These are phyloP conservation scores for Aphelocoma californica DNA, from an alignment of 2,797 vertebrate genomes.

Conservation along the genomic window DNA sequence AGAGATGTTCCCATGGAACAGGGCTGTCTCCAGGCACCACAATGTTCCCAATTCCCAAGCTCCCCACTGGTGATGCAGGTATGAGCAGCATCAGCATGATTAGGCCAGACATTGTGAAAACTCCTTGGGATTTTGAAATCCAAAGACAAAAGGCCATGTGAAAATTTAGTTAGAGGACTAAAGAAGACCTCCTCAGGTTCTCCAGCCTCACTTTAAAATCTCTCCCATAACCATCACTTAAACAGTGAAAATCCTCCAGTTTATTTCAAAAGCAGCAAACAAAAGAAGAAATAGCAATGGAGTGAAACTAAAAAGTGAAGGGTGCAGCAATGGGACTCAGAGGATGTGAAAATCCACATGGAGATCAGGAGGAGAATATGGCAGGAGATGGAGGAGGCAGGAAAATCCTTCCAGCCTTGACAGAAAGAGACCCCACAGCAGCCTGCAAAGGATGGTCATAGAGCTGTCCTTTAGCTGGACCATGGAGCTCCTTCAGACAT, in stretches of 20 bases:
- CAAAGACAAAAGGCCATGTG: neutral
- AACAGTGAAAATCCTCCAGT: neutral
- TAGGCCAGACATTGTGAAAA: neutral
- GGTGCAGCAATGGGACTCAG: neutral
- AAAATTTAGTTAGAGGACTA: neutral
- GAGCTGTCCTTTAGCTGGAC: neutral
- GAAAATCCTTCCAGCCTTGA: neutral
- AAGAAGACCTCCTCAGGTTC: neutral
- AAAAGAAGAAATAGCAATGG: accelerated
- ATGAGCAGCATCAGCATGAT: neutral
- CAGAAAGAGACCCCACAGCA: neutral
- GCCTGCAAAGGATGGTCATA: neutral
- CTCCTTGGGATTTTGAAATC: neutral
- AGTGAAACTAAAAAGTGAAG: neutral
- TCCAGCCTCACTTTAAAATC: neutral
- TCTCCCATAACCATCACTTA: neutral
- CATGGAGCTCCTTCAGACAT: accelerated
- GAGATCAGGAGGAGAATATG: neutral
- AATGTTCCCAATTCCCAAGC: neutral
- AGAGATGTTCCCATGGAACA: neutral
- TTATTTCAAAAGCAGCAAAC: neutral
- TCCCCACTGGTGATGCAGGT: neutral
- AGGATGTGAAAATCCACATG: neutral
- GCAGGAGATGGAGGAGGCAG: neutral
- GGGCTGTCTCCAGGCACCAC: neutral